Percentiles rank a stretch among this genome's conserved stretches.
Conservation (phyloP, 2,888 invertebrate genomes). For the Polydrusus tereticollis region DNA sequence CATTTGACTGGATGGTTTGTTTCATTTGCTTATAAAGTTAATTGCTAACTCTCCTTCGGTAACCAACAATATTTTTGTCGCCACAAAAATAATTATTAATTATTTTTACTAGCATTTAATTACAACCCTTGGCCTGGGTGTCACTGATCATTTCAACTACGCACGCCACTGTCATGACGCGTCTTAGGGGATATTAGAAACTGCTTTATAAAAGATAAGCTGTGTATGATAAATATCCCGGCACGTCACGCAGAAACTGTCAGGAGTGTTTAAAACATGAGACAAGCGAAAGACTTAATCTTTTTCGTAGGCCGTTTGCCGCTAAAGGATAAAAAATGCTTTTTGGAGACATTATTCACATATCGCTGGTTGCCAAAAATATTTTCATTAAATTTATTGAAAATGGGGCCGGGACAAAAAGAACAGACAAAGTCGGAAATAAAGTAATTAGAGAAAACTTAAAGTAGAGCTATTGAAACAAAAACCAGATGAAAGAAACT, state of each 20-base stretch:
- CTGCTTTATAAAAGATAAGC: constrained; percentile 34
- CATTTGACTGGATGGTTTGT: too few relatives aligned
- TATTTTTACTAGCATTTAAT: too few relatives aligned
- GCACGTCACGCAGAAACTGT: constrained; percentile 31
- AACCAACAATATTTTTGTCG: too few relatives aligned
- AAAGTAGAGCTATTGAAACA: too few relatives aligned
- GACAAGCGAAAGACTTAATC: constrained; percentile 35
- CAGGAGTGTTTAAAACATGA: constrained; percentile 34
- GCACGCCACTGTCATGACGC: not conserved
- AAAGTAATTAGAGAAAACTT: not conserved
- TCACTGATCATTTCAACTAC: not conserved
- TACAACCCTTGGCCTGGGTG: too few relatives aligned
- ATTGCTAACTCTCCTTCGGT: too few relatives aligned
- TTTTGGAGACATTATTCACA: constrained; percentile 15
- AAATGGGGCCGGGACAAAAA: too few relatives aligned
- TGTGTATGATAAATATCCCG: constrained; percentile 39
- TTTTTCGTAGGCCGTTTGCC: constrained; percentile 9
- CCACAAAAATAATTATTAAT: too few relatives aligned
- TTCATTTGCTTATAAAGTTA: too few relatives aligned
- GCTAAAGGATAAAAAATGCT: constrained; percentile 31
- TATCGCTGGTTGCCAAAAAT: too few relatives aligned
- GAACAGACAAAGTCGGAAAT: not conserved
- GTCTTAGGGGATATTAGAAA: constrained; percentile 6
- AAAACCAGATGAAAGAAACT: too few relatives aligned
- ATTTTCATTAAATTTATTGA: too few relatives aligned